Evolutionary conservation across 1,140 invertebrate genomes (phyloP).

Genomic region (Drosophila lowei): DNA sequence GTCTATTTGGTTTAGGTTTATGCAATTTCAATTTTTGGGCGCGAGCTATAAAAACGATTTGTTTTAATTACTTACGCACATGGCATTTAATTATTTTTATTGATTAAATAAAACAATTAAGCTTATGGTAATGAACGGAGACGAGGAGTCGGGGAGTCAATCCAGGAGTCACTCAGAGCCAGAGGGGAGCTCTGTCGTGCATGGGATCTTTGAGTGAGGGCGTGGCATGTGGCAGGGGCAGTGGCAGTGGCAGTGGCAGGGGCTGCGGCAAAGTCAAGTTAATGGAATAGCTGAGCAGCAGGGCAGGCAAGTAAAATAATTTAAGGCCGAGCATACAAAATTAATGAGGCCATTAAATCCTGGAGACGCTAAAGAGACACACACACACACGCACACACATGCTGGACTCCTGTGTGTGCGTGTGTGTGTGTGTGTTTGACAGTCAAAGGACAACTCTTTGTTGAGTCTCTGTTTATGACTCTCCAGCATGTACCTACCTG

Average conservation of each 20-base stretch:
- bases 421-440: conserved; percentile 39
- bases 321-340: conserved; percentile 81
- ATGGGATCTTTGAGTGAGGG: conserved; percentile 5
- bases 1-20: conserved; percentile 61
- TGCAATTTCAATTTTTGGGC: conserved; percentile 74
- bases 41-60: conserved; percentile 74
- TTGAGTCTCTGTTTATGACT: conserved; percentile 64
- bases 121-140: conserved; percentile 75
- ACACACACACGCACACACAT: conserved; percentile 18
- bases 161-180: conserved; percentile 26
- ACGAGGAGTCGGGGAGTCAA: conserved; percentile 30
- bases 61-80: conserved; percentile 81
- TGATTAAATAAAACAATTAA: conserved; percentile 82
- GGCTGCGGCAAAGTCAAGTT: conserved; percentile 48
- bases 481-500: background rate
- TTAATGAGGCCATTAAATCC: conserved; percentile 82
- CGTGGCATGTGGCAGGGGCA: conserved; percentile 16
- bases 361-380: conserved; percentile 75
- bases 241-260: too few species aligned
- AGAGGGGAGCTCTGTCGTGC: too few species aligned
- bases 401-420: conserved; percentile 3
- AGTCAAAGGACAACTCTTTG: conserved; percentile 71
- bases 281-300: conserved; percentile 76
- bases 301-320: conserved; percentile 67
- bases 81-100: conserved; percentile 82